These are phyloP conservation scores for Phengaris arion DNA, from an alignment of 2,888 invertebrate species.

Conservation along the genomic window DNA sequence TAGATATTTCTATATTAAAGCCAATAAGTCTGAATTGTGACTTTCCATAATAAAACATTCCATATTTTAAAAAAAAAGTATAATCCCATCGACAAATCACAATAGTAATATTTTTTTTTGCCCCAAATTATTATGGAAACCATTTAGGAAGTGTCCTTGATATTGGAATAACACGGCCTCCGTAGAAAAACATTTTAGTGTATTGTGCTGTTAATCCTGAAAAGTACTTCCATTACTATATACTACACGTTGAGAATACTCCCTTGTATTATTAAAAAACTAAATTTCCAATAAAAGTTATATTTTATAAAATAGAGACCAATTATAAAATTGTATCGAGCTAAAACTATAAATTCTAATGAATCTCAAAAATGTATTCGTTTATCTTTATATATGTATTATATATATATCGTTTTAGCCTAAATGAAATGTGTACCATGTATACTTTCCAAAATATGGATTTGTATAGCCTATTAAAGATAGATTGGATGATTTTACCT, in stretches of 20 bases:
- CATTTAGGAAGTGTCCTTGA: background rate
- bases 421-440: slow-evolving; percentile 9
- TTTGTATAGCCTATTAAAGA: slow-evolving; percentile 3
- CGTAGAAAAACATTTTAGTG: background rate
- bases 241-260: background rate
- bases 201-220: background rate
- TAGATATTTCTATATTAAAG: background rate
- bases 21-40: background rate
- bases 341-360: slow-evolving; percentile 1
- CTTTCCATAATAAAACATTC: background rate
- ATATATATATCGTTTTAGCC: slow-evolving; percentile 6
- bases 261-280: background rate
- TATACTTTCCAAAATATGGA: slow-evolving; percentile 20
- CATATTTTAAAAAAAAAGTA: background rate
- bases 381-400: too few relatives aligned
- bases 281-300: background rate
- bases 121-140: background rate
- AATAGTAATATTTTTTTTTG: background rate
- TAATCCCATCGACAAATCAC: slow-evolving; percentile 6
- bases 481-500: background rate
- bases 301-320: background rate
- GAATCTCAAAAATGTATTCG: slow-evolving; percentile 23
- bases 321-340: slow-evolving; percentile 8
- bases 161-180: background rate
- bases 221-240: background rate